These are phyloP conservation scores for Sinocyclocheilus grahami DNA, from an alignment of 2,113 vertebrate species.

Conservation along the genomic window DNA sequence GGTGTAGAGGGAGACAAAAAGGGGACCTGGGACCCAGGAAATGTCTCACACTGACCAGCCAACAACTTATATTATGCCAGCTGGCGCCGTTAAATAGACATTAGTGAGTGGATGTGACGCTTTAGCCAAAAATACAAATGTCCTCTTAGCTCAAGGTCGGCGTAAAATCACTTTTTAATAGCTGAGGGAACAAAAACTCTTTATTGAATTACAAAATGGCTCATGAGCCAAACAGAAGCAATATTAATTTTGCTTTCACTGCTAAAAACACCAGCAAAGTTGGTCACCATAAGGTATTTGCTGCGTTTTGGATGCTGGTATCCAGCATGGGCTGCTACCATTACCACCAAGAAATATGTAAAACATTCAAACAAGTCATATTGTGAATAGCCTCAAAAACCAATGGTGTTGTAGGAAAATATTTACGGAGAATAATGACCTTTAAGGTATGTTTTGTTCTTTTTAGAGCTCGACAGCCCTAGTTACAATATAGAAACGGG, in stretches of 20 bases:
- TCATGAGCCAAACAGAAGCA: neutral
- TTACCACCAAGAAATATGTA: neutral
- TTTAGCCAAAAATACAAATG: conserved; percentile 9
- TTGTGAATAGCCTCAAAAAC: neutral
- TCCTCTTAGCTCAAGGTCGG: conserved; percentile 26
- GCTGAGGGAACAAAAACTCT: neutral
- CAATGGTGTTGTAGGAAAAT: neutral
- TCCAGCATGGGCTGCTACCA: neutral
- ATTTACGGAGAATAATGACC: neutral
- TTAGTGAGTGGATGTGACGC: conserved; percentile 12
- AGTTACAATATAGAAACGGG: neutral
- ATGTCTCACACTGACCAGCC: neutral
- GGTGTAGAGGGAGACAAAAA: neutral
- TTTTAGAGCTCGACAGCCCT: neutral
- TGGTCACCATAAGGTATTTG: neutral
- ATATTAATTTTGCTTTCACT: neutral
- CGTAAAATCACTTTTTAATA: conserved; percentile 11
- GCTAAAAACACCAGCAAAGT: neutral
- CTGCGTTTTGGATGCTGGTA: neutral
- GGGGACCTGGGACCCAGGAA: neutral
- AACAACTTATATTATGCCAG: conserved; percentile 9
- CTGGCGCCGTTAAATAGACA: conserved; percentile 18
- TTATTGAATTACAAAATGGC: neutral
- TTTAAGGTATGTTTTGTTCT: neutral
- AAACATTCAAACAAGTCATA: neutral